These are phyloP conservation scores for Mizuhopecten yessoensis DNA, from an alignment of 1,140 invertebrate genomes.

Conservation along the genomic window DNA sequence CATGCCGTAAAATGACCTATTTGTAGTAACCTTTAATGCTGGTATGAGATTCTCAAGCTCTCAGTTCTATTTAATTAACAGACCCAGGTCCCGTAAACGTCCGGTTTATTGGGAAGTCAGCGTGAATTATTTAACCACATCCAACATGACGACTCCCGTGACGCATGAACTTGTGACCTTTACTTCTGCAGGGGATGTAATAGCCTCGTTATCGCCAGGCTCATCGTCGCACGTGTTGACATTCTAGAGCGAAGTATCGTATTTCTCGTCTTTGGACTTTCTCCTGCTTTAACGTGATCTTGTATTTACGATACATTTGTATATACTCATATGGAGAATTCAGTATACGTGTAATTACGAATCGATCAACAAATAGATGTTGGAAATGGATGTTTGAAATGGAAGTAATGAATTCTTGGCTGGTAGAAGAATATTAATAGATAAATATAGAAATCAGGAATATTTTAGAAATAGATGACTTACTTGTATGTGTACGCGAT, in stretches of 20 bases:
- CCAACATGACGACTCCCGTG: not conserved
- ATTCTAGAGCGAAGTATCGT: not conserved
- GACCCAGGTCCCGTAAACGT: not conserved
- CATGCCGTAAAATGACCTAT: not conserved
- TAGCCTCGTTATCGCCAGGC: not conserved
- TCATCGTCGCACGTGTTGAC: not conserved
- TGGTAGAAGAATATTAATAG: too few species aligned
- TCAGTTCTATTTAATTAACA: not conserved
- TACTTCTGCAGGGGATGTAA: not conserved
- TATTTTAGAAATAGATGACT: too few species aligned
- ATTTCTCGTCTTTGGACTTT: too few species aligned
- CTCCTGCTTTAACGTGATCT: too few species aligned
- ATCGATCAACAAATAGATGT: too few species aligned
- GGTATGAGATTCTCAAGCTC: not conserved
- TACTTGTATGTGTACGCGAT: too few species aligned
- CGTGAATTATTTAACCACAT: constrained; percentile 2
- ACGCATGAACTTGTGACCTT: not conserved
- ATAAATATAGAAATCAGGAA: too few species aligned
- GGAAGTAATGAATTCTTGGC: too few species aligned
- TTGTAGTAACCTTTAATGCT: not conserved
- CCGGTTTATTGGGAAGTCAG: not conserved
- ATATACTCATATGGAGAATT: too few species aligned
- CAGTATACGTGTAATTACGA: too few species aligned
- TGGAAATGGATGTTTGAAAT: too few species aligned
- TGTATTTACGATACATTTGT: too few species aligned